Evolutionary conservation across 2,888 invertebrate species (phyloP), one percentile per base, ranked within the genome.

Genomic region (Acrocera orbiculus): DNA sequence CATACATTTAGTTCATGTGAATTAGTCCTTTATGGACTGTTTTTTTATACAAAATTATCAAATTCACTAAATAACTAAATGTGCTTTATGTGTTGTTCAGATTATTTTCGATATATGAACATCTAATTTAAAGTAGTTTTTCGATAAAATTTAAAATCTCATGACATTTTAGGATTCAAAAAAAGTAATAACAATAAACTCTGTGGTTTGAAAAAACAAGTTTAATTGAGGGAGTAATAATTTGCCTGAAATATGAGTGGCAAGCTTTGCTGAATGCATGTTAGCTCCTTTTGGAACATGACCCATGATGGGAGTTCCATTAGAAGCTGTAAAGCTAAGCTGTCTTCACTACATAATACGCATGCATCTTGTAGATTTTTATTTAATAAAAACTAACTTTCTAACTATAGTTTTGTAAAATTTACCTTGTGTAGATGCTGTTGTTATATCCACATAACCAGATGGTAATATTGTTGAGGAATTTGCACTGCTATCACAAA

Each of bases 301-400:
- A 38, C 50, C 44, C 62, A 55, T 40, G 59, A 28, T 22, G 26
- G 54, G 15, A 30, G 36, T 37, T 29, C 37, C 38, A 39, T 30
- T 40, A 34, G 42, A 34, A 32, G 42, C 29, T 29, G 39, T 27
- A 34, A 42, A 42, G 36, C 30, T 51, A 60, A 53, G 46, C 56
- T 56, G 42, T 56, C 47, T 37, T 54, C 45, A 44, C 49, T 52
- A 50, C 53, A 56, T 37, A 56, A 26, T 35, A 25, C 23, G 19
- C 23, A 11, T 27, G 15, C 11, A 14, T 16, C 7, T 19, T 4
- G 7, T 15, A 14, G 25, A 14, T 23, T 15, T 32, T 22, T 26
- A 23, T 24, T 16, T 14, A 10, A 22, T 9, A 10, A 10, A 11
- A 8, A 10, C 8, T 16, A 23, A 23, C 14, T 30, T 11, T 16